phyloP scores from a whole-genome alignment of 2,888 invertebrate genomes.

The Aphodius sticticus region DNA sequence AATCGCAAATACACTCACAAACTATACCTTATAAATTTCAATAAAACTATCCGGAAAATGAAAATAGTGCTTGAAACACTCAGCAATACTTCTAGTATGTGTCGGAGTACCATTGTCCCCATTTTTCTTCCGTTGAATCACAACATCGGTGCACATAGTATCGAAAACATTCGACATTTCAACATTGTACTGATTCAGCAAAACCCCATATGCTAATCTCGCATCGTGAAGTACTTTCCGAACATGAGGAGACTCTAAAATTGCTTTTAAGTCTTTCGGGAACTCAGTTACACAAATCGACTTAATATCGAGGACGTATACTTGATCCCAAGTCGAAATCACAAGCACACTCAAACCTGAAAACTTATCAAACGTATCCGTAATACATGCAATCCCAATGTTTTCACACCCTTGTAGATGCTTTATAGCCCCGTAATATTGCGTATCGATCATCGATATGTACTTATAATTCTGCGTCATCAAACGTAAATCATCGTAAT shows the following conservation, averaged over 20 bases:
- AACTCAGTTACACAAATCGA: slow-evolving; percentile 7
- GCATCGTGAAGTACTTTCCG: slow-evolving; percentile 8
- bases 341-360: not conserved
- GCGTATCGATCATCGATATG: slow-evolving; percentile 5
- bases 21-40: slow-evolving; percentile 6
- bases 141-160: slow-evolving; percentile 11
- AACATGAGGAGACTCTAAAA: slow-evolving; percentile 9
- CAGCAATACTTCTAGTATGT: not conserved
- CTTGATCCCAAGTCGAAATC: slow-evolving; percentile 1
- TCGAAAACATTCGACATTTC: slow-evolving; percentile 12
- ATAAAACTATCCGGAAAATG: slow-evolving; percentile 19
- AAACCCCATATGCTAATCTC: slow-evolving; percentile 7
- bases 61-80: slow-evolving; percentile 21
- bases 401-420: slow-evolving; percentile 8
- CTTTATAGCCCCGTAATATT: slow-evolving; percentile 13
- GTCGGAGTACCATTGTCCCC: not conserved
- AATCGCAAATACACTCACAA: not conserved
- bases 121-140: slow-evolving; percentile 12
- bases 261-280: slow-evolving; percentile 18
- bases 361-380: slow-evolving; percentile 13
- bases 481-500: slow-evolving; percentile 12
- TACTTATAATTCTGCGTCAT: slow-evolving; percentile 22
- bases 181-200: slow-evolving; percentile 1
- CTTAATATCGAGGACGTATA: slow-evolving; percentile 12
- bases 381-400: not conserved